Conservation (phyloP, 2,888 invertebrate species). For the Stenodera caucasica region DNA sequence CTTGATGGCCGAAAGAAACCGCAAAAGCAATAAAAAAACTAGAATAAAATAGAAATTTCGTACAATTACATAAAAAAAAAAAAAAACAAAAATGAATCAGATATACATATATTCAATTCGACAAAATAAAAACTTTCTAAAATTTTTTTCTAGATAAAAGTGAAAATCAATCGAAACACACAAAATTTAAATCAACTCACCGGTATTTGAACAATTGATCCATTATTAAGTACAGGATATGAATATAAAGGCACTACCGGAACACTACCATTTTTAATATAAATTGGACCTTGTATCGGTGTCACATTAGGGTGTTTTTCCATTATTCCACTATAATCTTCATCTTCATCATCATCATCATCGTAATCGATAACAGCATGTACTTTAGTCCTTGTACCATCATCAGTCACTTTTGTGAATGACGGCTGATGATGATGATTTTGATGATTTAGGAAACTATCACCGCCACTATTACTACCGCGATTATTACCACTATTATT, state of each 20-base stretch:
- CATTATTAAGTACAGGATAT: constrained; percentile 82
- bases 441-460: background rate
- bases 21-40: no score
- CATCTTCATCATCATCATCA: constrained; percentile 67
- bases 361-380: constrained; percentile 76
- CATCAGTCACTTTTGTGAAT: constrained; percentile 66
- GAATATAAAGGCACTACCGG: constrained; percentile 87
- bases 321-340: constrained; percentile 41
- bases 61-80: background rate
- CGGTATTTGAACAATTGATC: constrained; percentile 86
- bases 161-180: background rate
- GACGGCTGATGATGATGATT: constrained; percentile 54
- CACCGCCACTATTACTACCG: background rate
- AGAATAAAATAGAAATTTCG: background rate
- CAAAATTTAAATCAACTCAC: no score
- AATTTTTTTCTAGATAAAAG: background rate
- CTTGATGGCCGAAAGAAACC: no score
- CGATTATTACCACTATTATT: background rate
- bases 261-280: constrained; percentile 79
- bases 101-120: no score
- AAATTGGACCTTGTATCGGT: constrained; percentile 87
- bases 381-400: constrained; percentile 61
- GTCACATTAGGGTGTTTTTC: constrained; percentile 65
- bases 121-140: background rate
- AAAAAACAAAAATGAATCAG: background rate